Conservation (phyloP, 2,113 vertebrate genomes). For the Geococcyx californianus region DNA sequence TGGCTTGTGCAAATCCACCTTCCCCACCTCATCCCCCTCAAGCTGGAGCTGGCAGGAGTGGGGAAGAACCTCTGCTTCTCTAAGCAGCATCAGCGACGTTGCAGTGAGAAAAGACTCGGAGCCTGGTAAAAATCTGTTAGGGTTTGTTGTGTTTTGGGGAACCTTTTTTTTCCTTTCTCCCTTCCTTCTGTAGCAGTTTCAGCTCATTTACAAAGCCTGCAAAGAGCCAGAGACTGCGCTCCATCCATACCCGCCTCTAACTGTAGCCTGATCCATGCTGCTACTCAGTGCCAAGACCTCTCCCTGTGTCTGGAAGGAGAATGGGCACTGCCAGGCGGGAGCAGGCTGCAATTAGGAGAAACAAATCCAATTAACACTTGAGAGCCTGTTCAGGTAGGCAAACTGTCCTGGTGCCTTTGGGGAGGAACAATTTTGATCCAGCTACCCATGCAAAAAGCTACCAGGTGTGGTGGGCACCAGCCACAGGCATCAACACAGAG, state of each 20-base stretch:
- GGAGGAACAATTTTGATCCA: neutral
- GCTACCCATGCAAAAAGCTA: neutral
- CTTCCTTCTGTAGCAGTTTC: neutral
- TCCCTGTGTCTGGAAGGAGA: slow-evolving; percentile 36
- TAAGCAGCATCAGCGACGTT: neutral
- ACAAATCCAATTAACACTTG: slow-evolving; percentile 8
- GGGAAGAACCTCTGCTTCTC: neutral
- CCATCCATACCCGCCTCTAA: neutral
- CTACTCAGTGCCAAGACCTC: slow-evolving; percentile 21
- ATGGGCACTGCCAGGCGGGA: neutral
- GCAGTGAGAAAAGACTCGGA: neutral
- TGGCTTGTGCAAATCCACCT: neutral
- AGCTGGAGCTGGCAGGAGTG: neutral
- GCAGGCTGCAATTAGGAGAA: neutral
- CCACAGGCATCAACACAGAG: neutral
- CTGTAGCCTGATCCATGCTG: neutral
- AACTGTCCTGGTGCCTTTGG: neutral
- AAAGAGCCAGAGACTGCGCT: neutral
- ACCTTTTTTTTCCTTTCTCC: neutral
- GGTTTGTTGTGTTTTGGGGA: neutral
- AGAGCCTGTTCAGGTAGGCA: neutral
- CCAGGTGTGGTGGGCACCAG: fast-evolving
- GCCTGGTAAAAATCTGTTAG: neutral
- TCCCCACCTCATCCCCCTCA: neutral
- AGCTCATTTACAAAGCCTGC: neutral